Conservation (phyloP, 2,797 vertebrate species). For the Garrulus glandarius region DNA sequence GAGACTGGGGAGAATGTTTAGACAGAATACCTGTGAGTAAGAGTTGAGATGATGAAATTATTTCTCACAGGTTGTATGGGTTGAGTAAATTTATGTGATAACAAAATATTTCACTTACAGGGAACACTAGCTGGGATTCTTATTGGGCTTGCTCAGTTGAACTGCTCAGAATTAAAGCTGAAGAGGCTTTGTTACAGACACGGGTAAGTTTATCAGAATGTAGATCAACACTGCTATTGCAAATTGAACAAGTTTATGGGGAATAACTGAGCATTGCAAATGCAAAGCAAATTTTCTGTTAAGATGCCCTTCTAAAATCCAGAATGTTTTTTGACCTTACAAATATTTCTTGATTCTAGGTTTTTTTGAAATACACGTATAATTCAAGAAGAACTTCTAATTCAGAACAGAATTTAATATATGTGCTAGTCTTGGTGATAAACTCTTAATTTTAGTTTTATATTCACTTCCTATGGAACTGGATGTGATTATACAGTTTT, state of each 20-base stretch:
- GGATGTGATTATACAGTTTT: background rate
- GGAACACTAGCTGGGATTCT: slow-evolving; percentile 96
- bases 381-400: background rate
- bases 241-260: background rate
- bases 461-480: background rate
- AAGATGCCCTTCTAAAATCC: background rate
- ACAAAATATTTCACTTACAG: slow-evolving; percentile 69
- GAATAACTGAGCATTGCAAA: background rate
- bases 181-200: slow-evolving; percentile 93
- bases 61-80: background rate
- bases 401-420: background rate
- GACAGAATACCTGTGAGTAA: background rate
- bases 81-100: background rate
- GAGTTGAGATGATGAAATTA: background rate
- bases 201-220: slow-evolving; percentile 76
- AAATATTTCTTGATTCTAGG: background rate
- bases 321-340: background rate
- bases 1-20: background rate
- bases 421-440: background rate
- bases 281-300: background rate
- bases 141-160: slow-evolving; percentile 94
- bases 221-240: background rate
- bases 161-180: slow-evolving; percentile 95
- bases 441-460: background rate
- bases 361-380: background rate